Evolutionary conservation across 2,113 vertebrate species (phyloP).

Genomic region (Gobio gobio): DNA sequence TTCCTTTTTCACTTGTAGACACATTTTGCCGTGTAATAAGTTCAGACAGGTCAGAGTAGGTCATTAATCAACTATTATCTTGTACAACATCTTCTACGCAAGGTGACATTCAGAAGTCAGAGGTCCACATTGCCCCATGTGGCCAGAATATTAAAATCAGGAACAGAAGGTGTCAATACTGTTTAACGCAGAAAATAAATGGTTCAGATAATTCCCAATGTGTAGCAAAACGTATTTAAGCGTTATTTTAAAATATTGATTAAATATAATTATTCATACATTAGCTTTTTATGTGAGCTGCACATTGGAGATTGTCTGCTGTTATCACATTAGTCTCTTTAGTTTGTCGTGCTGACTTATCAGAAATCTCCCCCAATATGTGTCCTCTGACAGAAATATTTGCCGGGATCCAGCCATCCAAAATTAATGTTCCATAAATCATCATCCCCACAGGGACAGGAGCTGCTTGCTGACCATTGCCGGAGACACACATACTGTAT

Average conservation of each 20-base stretch:
- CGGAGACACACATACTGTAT: background rate
- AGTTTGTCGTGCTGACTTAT: constrained; percentile 40
- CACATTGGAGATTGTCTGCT: background rate
- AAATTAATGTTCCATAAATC: constrained; percentile 54
- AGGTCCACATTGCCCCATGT: constrained; percentile 11
- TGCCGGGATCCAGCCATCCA: constrained; percentile 45
- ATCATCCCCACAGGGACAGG: constrained; percentile 22
- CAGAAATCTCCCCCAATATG: constrained; percentile 45
- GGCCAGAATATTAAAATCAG: background rate
- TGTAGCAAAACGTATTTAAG: background rate
- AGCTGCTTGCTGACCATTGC: constrained; percentile 16
- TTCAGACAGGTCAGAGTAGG: constrained; percentile 9
- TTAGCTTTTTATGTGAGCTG: background rate
- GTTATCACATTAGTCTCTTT: background rate
- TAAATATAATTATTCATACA: background rate
- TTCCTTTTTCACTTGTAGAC: background rate
- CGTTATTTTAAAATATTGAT: no score
- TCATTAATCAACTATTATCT: constrained; percentile 7
- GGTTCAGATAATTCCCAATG: no score
- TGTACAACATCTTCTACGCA: background rate
- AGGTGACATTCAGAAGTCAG: constrained; percentile 1
- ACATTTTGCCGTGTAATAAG: background rate
- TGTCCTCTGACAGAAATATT: constrained; percentile 38
- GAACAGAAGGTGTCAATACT: background rate
- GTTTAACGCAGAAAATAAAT: background rate